These are phyloP conservation scores for Pseudobourletiella spinata DNA, from an alignment of 1,140 invertebrate genomes.

Conservation along the genomic window DNA sequence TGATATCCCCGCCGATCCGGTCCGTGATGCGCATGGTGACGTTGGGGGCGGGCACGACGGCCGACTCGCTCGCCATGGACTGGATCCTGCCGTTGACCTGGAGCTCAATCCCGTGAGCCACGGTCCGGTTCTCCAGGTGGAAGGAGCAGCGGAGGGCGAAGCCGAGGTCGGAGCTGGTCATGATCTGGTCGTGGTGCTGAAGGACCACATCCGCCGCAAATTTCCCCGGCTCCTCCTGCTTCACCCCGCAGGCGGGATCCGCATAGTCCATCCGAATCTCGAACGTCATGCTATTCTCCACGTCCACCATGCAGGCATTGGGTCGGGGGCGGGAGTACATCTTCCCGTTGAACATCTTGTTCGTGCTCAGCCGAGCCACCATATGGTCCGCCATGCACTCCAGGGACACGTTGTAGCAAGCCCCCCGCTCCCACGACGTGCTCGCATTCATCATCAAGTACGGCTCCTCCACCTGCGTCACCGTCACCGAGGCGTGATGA, in stretches of 20 bases:
- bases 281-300: slow-evolving; percentile 42
- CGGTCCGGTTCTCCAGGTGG: slow-evolving; percentile 46
- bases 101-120: slow-evolving; percentile 44
- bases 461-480: slow-evolving; percentile 44
- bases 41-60: slow-evolving; percentile 47
- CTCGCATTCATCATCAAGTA: slow-evolving; percentile 45
- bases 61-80: slow-evolving; percentile 41
- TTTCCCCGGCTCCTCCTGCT: slow-evolving; percentile 41
- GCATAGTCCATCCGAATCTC: slow-evolving; percentile 43
- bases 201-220: slow-evolving; percentile 40
- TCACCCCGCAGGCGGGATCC: slow-evolving; percentile 43
- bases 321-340: slow-evolving; percentile 47
- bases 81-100: slow-evolving; percentile 40
- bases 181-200: slow-evolving; percentile 47
- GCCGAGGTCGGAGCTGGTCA: slow-evolving; percentile 48
- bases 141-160: slow-evolving; percentile 48
- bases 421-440: slow-evolving; percentile 45
- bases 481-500: slow-evolving; percentile 45
- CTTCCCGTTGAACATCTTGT: slow-evolving; percentile 48
- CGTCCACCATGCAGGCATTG: slow-evolving; percentile 46
- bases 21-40: slow-evolving; percentile 49
- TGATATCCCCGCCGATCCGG: slow-evolving; percentile 43
- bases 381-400: slow-evolving; percentile 46
- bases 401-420: slow-evolving; percentile 48
- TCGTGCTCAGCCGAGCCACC: slow-evolving; percentile 46